These are phyloP conservation scores for Parasteatoda tepidariorum DNA, from an alignment of 1,140 invertebrate genomes.

Conservation along the genomic window DNA sequence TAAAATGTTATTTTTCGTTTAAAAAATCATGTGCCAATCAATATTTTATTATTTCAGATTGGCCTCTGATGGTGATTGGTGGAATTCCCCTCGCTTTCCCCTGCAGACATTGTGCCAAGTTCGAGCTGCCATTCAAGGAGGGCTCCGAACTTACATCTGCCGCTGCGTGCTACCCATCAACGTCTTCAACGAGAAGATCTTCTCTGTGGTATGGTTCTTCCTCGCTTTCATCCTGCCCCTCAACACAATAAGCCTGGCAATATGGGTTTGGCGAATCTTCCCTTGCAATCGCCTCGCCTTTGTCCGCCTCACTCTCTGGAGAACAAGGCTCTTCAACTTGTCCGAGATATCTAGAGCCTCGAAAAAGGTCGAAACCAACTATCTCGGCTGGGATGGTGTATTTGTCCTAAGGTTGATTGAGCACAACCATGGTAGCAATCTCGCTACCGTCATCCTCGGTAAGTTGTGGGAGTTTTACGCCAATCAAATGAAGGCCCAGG, in stretches of 20 bases:
- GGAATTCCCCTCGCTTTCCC: constrained; percentile 68
- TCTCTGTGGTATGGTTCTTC: constrained; percentile 70
- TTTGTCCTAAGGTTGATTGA: constrained; percentile 69
- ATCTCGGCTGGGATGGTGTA: constrained; percentile 69
- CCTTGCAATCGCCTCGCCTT: constrained; percentile 67
- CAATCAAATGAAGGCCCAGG: constrained; percentile 66
- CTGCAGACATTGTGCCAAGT: constrained; percentile 69
- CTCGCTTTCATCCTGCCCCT: constrained; percentile 68
- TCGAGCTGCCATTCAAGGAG: constrained; percentile 68
- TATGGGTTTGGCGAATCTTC: constrained; percentile 69
- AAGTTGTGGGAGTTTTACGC: constrained; percentile 66
- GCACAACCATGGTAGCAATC: constrained; percentile 68
- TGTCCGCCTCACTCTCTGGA: constrained; percentile 67
- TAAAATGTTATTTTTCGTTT: no score
- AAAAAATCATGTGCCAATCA: no score
- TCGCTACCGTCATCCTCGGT: constrained; percentile 66
- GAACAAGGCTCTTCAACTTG: constrained; percentile 66
- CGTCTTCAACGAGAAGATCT: constrained; percentile 74
- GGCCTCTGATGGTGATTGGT: constrained; percentile 66
- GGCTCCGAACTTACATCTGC: constrained; percentile 68
- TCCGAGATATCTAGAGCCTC: constrained; percentile 66
- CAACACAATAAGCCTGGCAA: constrained; percentile 66
- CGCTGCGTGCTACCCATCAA: constrained; percentile 73
- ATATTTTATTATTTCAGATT: constrained; percentile 59
- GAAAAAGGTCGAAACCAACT: constrained; percentile 67